Evolutionary conservation across 2,113 vertebrate genomes (phyloP).

Genomic region (Apeltes quadracus): DNA sequence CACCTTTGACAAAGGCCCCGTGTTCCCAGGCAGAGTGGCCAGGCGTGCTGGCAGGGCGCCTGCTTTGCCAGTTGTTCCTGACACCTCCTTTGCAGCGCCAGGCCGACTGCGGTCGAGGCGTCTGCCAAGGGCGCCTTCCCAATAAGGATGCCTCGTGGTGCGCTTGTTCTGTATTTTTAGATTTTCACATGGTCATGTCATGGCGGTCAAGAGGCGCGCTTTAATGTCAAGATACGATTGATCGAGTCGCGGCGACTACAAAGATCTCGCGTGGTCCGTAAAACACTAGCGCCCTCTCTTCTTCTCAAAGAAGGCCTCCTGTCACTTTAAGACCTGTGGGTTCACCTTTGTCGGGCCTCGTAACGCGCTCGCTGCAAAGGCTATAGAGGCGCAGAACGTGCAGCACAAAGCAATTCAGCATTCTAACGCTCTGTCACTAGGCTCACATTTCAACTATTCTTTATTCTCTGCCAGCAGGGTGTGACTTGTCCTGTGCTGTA

Average conservation of each 20-base stretch:
- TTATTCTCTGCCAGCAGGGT: conserved; percentile 73
- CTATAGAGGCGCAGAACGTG: conserved; percentile 50
- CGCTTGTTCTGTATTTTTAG: conserved; percentile 35
- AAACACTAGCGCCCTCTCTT: conserved; percentile 55
- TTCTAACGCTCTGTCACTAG: conserved; percentile 69
- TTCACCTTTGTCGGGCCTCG: conserved; percentile 55
- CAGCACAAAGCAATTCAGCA: conserved; percentile 68
- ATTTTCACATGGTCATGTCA: conserved; percentile 7
- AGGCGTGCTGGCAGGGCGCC: conserved; percentile 54
- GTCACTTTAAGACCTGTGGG: conserved; percentile 65
- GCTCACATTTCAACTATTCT: conserved; percentile 76
- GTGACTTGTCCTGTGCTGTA: conserved; percentile 77
- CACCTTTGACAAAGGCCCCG: conserved; percentile 72
- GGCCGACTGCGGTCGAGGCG: conserved; percentile 41
- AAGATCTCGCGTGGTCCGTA: conserved; percentile 42
- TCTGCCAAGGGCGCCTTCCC: conserved; percentile 36
- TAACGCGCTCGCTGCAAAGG: conserved; percentile 60
- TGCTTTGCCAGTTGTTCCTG: conserved; percentile 66
- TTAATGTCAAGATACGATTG: neutral
- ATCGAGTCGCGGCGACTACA: conserved; percentile 38
- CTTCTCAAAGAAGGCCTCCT: conserved; percentile 61
- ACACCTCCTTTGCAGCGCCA: conserved; percentile 70
- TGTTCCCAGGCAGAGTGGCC: conserved; percentile 56
- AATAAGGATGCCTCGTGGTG: conserved; percentile 26
- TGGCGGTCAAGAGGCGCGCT: neutral